These are phyloP conservation scores for Diorhabda carinulata DNA, from an alignment of 1,140 invertebrate species.

Conservation along the genomic window DNA sequence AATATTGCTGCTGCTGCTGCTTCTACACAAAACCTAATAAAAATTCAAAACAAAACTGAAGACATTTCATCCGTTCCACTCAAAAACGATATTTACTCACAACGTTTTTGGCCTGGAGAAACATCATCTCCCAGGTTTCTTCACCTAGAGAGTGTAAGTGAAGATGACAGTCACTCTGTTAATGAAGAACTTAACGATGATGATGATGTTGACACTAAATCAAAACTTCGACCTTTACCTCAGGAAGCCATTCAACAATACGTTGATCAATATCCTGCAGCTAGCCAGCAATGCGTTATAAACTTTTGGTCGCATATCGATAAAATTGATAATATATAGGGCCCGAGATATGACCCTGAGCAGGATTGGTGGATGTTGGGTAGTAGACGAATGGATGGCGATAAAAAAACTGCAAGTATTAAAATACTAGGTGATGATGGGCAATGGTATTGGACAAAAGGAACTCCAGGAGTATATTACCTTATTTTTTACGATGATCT, in stretches of 20 bases:
- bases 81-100: not conserved
- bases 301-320: too few species aligned
- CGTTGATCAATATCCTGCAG: not conserved
- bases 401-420: not conserved
- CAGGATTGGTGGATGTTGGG: not conserved
- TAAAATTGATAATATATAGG: not conserved
- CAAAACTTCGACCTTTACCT: not conserved
- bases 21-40: too few species aligned
- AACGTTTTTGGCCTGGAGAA: not conserved
- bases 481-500: too few species aligned
- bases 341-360: not conserved
- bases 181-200: not conserved
- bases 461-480: too few species aligned
- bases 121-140: not conserved
- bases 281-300: not conserved
- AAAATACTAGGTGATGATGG: not conserved
- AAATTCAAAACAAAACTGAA: too few species aligned
- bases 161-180: too few species aligned
- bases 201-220: not conserved
- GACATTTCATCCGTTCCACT: not conserved
- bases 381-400: not conserved
- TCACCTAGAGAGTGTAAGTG: too few species aligned
- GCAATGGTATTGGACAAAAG: too few species aligned
- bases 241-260: not conserved
- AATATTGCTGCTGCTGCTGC: not conserved